Percentiles rank a stretch among this genome's conserved stretches.
These are phyloP conservation scores for Esox lucius DNA, from an alignment of 2,797 vertebrate genomes.

Conservation along the genomic window DNA sequence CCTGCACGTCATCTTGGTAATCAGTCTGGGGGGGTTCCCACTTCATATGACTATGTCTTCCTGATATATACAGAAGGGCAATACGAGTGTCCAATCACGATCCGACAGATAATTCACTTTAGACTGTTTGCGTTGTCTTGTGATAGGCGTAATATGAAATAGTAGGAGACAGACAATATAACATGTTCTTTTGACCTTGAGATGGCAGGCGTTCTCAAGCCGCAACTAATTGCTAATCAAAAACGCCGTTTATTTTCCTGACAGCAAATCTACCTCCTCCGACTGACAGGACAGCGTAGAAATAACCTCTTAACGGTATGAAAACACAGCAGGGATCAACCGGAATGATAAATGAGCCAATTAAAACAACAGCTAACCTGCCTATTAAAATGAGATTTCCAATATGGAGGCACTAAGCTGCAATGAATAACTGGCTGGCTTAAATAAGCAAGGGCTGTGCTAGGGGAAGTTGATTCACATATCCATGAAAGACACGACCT, in stretches of 20 bases:
- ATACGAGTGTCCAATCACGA: constrained; percentile 1
- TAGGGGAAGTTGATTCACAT: constrained; percentile 18
- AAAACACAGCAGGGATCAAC: constrained; percentile 37
- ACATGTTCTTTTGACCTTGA: constrained; percentile 30
- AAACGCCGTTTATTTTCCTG: constrained; percentile 48
- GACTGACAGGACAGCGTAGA: constrained; percentile 29
- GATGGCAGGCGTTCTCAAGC: constrained; percentile 16
- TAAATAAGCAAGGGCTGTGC: constrained; percentile 27
- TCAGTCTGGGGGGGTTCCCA: not conserved
- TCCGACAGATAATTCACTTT: constrained; percentile 13
- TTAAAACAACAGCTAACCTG: constrained; percentile 44
- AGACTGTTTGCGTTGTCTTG: constrained; percentile 1
- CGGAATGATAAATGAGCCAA: constrained; percentile 59
- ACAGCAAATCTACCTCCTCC: constrained; percentile 43
- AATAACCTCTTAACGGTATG: constrained; percentile 30
- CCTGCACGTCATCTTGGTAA: not conserved
- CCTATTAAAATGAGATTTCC: constrained; percentile 36
- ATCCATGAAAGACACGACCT: constrained; percentile 20
- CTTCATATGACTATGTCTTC: constrained; percentile 15
- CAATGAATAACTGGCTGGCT: constrained; percentile 34
- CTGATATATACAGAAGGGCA: constrained; percentile 1
- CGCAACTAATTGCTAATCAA: constrained; percentile 53
- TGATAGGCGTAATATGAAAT: not conserved
- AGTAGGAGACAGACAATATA: not conserved
- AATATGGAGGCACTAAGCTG: constrained; percentile 32